Percentiles rank a stretch among this genome's conserved stretches.
These are phyloP conservation scores for Cottoperca gobio DNA, from an alignment of 2,797 vertebrate species.

Conservation along the genomic window DNA sequence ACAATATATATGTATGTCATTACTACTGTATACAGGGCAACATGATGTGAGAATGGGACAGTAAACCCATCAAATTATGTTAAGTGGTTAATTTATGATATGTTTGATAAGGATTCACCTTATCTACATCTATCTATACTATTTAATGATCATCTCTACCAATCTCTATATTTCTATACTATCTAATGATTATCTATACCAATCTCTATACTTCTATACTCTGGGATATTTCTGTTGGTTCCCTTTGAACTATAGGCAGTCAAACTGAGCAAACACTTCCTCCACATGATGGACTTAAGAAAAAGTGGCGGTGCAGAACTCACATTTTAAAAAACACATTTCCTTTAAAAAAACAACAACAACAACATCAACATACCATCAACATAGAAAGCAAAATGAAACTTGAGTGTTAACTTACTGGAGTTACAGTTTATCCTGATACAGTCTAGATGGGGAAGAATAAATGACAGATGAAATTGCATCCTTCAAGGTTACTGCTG, in stretches of 20 bases:
- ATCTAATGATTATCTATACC: too few relatives aligned
- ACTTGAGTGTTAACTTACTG: conserved; percentile 99
- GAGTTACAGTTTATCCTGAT: conserved; percentile 99
- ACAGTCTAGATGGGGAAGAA: conserved; percentile 99
- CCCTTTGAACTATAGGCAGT: conserved; percentile 15
- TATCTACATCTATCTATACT: too few relatives aligned
- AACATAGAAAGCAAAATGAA: conserved; percentile 96
- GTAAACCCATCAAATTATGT: not conserved
- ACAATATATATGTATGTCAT: not conserved
- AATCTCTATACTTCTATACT: too few relatives aligned
- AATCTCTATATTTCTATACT: too few relatives aligned
- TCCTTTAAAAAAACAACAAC: conserved; percentile 48
- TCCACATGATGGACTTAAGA: conserved; percentile 27
- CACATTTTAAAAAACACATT: conserved; percentile 60
- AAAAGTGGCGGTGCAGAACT: conserved; percentile 19
- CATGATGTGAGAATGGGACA: not conserved
- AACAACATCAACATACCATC: conserved; percentile 77
- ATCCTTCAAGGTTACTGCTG: conserved; percentile 99
- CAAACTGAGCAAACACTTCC: conserved; percentile 32
- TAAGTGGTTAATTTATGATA: not conserved
- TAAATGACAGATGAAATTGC: conserved; percentile 99
- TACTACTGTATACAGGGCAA: not conserved
- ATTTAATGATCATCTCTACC: too few relatives aligned
- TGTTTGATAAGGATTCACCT: not conserved
- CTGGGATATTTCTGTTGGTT: conserved; percentile 26